Percentiles rank a stretch among this genome's conserved stretches.
These are phyloP conservation scores for Isotomurus palustris DNA, from an alignment of 2,888 invertebrate genomes.

Conservation along the genomic window DNA sequence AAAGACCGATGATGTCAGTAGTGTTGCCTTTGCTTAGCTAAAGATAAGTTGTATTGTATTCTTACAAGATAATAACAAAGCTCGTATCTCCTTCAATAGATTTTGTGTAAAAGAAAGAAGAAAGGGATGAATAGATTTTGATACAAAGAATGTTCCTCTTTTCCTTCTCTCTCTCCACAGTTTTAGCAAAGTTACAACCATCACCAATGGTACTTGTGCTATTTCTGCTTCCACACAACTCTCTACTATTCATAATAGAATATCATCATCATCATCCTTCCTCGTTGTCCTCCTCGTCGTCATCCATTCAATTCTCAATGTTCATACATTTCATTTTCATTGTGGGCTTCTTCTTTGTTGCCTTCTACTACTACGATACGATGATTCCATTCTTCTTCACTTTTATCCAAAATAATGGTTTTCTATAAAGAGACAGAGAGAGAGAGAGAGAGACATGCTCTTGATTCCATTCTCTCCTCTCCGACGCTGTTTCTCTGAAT, in stretches of 20 bases:
- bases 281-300: neutral
- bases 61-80: neutral
- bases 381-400: slow-evolving; percentile 3
- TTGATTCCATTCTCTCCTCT: no score
- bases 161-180: neutral
- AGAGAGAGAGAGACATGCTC: neutral
- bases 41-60: neutral
- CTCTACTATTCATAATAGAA: no score
- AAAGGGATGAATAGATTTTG: slow-evolving; percentile 4
- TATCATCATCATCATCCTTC: slow-evolving; percentile 4
- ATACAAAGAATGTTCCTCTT: neutral
- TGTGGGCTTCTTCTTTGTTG: neutral
- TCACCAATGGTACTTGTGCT: no score
- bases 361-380: neutral
- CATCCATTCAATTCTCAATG: neutral
- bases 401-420: slow-evolving; percentile 2
- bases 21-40: no score
- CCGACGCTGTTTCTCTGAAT: no score
- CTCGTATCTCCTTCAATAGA: neutral
- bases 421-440: neutral
- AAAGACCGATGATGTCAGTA: no score
- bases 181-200: neutral
- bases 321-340: no score
- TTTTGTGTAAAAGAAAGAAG: slow-evolving; percentile 1
- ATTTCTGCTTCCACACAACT: no score